Percentiles rank a stretch among this genome's conserved stretches.
Evolutionary conservation across 1,140 invertebrate genomes (phyloP).

Genomic region (Oedothorax gibbosus): DNA sequence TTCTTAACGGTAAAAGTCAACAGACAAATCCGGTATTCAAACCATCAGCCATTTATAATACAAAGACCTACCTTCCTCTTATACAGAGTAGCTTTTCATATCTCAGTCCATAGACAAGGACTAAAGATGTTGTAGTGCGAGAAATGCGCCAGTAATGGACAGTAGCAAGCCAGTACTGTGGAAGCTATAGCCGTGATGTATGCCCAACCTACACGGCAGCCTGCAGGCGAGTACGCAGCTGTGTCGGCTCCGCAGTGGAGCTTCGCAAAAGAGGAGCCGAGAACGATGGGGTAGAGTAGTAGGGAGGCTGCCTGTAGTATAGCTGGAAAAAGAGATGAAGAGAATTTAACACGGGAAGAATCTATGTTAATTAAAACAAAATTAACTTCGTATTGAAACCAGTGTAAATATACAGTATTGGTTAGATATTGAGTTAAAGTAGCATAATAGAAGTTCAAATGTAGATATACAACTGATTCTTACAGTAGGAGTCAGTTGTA

Average conservation of each 20-base stretch:
- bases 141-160: conserved; percentile 51
- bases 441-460: no score
- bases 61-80: no score
- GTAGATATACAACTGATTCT: no score
- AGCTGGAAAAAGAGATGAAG: background rate
- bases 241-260: conserved; percentile 48
- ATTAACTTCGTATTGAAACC: no score
- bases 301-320: conserved; percentile 48
- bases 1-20: no score
- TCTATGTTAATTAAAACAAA: background rate
- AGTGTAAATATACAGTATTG: no score
- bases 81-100: conserved; percentile 1
- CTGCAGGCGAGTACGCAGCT: conserved; percentile 9
- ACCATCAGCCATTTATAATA: no score
- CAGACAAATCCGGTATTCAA: no score
- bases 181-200: conserved; percentile 56
- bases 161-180: conserved; percentile 56
- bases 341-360: background rate
- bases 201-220: conserved; percentile 58
- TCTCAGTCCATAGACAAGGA: conserved; percentile 46
- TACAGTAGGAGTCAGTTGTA: no score
- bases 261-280: conserved; percentile 39
- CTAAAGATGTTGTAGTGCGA: conserved; percentile 53
- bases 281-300: conserved; percentile 43
- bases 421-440: no score